Percentiles rank a stretch among this genome's conserved stretches.
Conservation (phyloP, 2,113 vertebrate genomes). For the Saguinus midas region DNA sequence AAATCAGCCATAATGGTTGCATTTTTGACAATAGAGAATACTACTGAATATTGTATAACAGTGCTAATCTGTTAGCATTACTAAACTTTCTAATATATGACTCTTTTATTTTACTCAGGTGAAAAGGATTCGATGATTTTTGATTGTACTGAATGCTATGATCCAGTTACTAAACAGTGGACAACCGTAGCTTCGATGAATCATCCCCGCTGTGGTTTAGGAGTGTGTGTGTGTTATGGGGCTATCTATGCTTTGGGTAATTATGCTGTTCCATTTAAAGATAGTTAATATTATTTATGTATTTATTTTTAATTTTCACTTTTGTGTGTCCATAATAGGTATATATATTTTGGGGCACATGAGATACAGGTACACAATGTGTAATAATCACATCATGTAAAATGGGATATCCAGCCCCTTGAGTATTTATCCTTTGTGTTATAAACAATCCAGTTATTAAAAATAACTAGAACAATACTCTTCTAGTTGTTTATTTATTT, state of each 20-base stretch:
- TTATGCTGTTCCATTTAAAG: slow-evolving; percentile 54
- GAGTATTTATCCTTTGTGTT: too few relatives aligned
- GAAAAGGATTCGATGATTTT: slow-evolving; percentile 99
- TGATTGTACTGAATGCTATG: slow-evolving; percentile 96
- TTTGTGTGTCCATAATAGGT: too few relatives aligned
- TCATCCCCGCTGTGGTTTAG: slow-evolving; percentile 94
- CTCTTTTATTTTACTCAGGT: slow-evolving; percentile 82
- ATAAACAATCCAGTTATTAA: too few relatives aligned
- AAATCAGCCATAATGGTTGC: slow-evolving; percentile 41
- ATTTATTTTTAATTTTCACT: too few relatives aligned
- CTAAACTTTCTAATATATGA: slow-evolving; percentile 41
- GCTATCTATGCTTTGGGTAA: slow-evolving; percentile 97
- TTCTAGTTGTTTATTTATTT: too few relatives aligned
- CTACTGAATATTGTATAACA: slow-evolving; percentile 20
- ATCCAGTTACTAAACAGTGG: slow-evolving; percentile 98
- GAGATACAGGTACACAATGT: too few relatives aligned
- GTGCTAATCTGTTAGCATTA: slow-evolving; percentile 7
- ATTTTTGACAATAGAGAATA: slow-evolving; percentile 40
- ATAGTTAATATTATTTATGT: slow-evolving; percentile 24
- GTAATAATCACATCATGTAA: too few relatives aligned
- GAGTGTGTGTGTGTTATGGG: slow-evolving; percentile 94
- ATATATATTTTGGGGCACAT: too few relatives aligned
- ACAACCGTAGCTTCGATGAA: slow-evolving; percentile 95
- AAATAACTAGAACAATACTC: too few relatives aligned
- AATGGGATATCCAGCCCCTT: too few relatives aligned